Conservation (phyloP, 2,797 vertebrate species). For the Poecilia picta region DNA sequence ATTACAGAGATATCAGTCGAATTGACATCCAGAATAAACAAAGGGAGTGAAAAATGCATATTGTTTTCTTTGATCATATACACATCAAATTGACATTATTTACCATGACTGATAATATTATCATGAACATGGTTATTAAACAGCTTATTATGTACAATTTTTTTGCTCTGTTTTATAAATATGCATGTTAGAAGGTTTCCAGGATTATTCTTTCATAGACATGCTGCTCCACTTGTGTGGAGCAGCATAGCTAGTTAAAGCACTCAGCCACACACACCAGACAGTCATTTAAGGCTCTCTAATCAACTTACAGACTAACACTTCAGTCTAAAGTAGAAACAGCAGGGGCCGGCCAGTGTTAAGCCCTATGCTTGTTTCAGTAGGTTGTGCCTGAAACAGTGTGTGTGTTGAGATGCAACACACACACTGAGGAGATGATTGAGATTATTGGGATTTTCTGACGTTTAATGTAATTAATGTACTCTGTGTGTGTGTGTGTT, state of each 20-base stretch:
- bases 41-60: neutral
- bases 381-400: conserved; percentile 12
- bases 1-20: neutral
- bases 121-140: neutral
- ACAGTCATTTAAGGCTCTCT: conserved; percentile 73
- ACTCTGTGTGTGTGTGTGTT: conserved; percentile 17
- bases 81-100: neutral
- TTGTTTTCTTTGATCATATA: neutral
- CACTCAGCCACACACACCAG: conserved; percentile 28
- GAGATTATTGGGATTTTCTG: conserved; percentile 30
- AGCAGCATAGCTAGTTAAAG: no score
- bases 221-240: conserved; percentile 18
- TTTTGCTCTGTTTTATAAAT: neutral
- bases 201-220: conserved; percentile 32
- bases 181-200: conserved; percentile 1
- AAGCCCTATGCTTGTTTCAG: conserved; percentile 50
- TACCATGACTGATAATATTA: neutral
- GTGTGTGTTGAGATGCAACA: conserved; percentile 26
- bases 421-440: conserved; percentile 57
- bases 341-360: conserved; percentile 21
- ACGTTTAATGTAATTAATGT: conserved; percentile 52
- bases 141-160: neutral
- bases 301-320: conserved; percentile 73
- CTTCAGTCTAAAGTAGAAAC: conserved; percentile 42
- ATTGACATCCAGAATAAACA: neutral